These are phyloP conservation scores for Eustalomyia histrio DNA, from an alignment of 2,888 invertebrate species.

Conservation along the genomic window DNA sequence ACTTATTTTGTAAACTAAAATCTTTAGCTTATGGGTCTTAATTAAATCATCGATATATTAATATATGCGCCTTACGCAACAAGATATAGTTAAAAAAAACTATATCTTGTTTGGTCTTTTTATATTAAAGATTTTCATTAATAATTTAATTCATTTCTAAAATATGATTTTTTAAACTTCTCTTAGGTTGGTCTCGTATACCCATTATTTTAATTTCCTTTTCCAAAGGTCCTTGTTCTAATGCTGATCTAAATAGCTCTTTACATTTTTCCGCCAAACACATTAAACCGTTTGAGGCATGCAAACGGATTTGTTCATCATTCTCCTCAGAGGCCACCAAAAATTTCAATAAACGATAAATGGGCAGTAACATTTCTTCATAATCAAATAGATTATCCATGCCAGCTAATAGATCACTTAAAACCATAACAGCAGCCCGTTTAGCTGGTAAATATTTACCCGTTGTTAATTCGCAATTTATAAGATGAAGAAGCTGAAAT, in stretches of 20 bases:
- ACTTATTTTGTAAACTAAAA: no score
- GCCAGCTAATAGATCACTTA: constrained; percentile 76
- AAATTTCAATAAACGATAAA: constrained; percentile 74
- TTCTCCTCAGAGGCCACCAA: constrained; percentile 71
- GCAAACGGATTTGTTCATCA: constrained; percentile 75
- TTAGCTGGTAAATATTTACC: constrained; percentile 77
- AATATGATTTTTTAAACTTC: constrained; percentile 69
- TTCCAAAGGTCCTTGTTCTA: constrained; percentile 67
- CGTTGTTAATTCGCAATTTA: constrained; percentile 73
- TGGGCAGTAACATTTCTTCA: constrained; percentile 77
- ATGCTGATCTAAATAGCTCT: constrained; percentile 69
- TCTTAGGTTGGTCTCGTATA: constrained; percentile 69
- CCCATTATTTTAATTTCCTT: constrained; percentile 77
- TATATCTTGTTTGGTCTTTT: no score
- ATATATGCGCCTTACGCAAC: no score
- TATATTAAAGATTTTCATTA: no score
- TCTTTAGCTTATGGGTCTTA: no score
- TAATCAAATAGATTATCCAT: constrained; percentile 77
- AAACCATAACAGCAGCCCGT: constrained; percentile 76
- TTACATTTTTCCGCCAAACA: constrained; percentile 75
- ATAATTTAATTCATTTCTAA: constrained; percentile 71
- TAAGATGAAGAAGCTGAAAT: constrained; percentile 69
- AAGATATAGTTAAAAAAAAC: no score
- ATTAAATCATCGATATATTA: no score
- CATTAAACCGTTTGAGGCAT: constrained; percentile 77